Conservation (phyloP, 2,797 vertebrate species). For the Glyptemys insculpta region DNA sequence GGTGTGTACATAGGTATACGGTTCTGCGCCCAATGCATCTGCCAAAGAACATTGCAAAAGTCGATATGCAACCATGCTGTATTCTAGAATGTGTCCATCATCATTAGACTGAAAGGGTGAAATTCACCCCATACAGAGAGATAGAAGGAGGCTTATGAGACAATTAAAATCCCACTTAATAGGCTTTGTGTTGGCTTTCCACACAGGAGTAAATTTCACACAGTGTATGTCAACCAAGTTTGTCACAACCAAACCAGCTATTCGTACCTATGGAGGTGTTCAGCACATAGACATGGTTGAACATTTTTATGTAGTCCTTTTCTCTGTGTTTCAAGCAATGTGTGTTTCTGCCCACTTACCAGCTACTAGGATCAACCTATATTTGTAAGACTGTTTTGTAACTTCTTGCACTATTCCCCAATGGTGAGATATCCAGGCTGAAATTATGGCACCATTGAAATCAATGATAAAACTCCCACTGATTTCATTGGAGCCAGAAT, state of each 20-base stretch:
- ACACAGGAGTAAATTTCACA: neutral
- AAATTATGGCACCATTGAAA: neutral
- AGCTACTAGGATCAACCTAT: fast-evolving
- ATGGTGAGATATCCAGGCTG: neutral
- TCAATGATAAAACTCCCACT: neutral
- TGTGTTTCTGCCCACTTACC: neutral
- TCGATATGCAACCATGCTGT: neutral
- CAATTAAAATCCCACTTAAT: neutral
- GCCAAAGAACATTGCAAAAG: neutral
- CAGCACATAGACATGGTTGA: neutral
- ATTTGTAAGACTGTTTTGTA: neutral
- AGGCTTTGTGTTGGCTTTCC: neutral
- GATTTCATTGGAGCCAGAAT: neutral
- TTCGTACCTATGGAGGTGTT: neutral
- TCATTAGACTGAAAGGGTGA: neutral
- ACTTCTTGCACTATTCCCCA: neutral
- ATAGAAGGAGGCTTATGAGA: neutral
- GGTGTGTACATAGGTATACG: neutral
- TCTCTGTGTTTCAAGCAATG: neutral
- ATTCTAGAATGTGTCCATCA: neutral
- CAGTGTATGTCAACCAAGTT: neutral
- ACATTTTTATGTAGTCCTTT: neutral
- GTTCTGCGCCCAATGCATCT: neutral
- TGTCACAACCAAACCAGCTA: neutral
- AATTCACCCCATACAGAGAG: neutral